These are phyloP conservation scores for Dipodomys spectabilis DNA, from an alignment of 2,113 vertebrate genomes.

Conservation along the genomic window DNA sequence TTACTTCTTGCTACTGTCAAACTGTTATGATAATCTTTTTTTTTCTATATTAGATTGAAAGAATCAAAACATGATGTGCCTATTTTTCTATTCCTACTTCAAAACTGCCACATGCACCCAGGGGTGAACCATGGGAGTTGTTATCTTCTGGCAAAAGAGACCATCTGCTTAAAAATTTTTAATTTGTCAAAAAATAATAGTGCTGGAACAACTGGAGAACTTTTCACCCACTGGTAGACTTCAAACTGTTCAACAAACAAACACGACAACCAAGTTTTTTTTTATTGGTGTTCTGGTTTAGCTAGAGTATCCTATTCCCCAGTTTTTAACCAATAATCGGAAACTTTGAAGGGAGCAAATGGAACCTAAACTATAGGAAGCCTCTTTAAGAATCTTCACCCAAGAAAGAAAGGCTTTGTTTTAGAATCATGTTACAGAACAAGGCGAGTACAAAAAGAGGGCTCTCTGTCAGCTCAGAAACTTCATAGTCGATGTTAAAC, in stretches of 20 bases:
- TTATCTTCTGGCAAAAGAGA: conserved; percentile 10
- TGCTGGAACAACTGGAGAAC: no score
- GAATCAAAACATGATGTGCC: not conserved
- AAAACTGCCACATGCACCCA: not conserved
- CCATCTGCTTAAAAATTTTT: not conserved
- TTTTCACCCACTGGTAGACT: not conserved
- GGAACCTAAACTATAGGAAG: not conserved
- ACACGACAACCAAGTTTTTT: no score
- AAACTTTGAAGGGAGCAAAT: not conserved
- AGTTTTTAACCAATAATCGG: not conserved
- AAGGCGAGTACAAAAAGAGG: not conserved
- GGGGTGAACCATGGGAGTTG: not conserved
- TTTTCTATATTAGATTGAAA: not conserved
- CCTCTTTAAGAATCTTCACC: not conserved
- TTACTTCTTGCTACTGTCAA: not conserved
- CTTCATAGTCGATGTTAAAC: not conserved
- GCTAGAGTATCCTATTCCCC: not conserved
- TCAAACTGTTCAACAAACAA: not conserved
- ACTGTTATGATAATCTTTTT: not conserved
- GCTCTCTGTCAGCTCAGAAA: not conserved
- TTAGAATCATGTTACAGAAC: not conserved
- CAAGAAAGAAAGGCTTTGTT: not conserved
- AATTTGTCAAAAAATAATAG: not conserved
- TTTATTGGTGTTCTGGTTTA: not conserved
- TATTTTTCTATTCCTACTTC: no score